These are phyloP conservation scores for Rhadina sibilatrix DNA, from an alignment of 2,113 vertebrate species.

Conservation along the genomic window DNA sequence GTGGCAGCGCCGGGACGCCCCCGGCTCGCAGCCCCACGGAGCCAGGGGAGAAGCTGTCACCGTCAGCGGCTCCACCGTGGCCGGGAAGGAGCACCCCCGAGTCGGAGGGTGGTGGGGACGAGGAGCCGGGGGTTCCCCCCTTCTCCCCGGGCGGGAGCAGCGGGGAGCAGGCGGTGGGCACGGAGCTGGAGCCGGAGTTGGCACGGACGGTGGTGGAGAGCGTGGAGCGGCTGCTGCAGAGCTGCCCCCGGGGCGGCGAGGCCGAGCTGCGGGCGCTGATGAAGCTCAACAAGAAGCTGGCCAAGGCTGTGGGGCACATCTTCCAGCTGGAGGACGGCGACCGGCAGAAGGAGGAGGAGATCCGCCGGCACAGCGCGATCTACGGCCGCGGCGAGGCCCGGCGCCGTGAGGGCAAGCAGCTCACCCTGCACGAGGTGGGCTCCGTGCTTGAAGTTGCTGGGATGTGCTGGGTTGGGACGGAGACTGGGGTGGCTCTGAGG, in stretches of 20 bases:
- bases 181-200: constrained; percentile 86
- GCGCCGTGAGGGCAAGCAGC: constrained; percentile 91
- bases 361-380: constrained; percentile 93
- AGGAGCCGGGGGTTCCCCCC: constrained; percentile 84
- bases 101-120: constrained; percentile 75
- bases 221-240: constrained; percentile 87
- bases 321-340: constrained; percentile 88
- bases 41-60: constrained; percentile 87
- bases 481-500: fast-evolving
- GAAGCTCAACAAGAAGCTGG: constrained; percentile 93
- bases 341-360: constrained; percentile 89
- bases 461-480: not conserved
- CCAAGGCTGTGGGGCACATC: constrained; percentile 91
- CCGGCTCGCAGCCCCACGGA: constrained; percentile 88
- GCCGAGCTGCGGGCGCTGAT: constrained; percentile 82
- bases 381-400: constrained; percentile 94
- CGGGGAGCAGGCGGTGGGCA: not conserved
- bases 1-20: constrained; percentile 65
- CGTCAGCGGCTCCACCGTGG: constrained; percentile 73
- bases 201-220: constrained; percentile 83
- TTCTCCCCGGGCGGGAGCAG: constrained; percentile 70
- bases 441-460: fast-evolving
- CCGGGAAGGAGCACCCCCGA: constrained; percentile 88
- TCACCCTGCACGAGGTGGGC: constrained; percentile 92
- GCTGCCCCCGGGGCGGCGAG: constrained; percentile 83